Base-by-base conservation (phyloP, 2,113 vertebrate species). In the Trogon surrucura region DNA sequence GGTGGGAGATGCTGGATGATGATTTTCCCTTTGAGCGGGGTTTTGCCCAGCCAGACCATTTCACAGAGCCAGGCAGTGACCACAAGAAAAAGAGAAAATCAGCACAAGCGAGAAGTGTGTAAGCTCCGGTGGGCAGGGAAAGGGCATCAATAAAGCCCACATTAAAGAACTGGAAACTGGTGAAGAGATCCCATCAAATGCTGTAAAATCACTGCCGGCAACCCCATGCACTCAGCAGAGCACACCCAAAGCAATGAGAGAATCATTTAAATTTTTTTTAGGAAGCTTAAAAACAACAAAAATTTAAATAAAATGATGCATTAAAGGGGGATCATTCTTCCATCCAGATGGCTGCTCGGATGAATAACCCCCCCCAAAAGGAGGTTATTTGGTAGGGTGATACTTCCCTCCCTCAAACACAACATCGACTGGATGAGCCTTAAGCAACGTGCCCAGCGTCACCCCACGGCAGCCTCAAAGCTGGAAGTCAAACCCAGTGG, bases 361-460 rank as follows among this genome's bases (percentile, higher is more conserved):
- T 16, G 64, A 65, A 20, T 69, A 47, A 41, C 6, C 25, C 58
- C 58, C 12, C 22, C 3, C 5, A 29, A 60, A 88, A 65, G 11
- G 17, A 32, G 1, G 4, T 56, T 48, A 8, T 81, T 81, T 69
- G 25, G 8, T 27, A 3, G 61, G n/a, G 29, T 19, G 51, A 19
- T 29, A 8, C 41, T 73, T 7, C 3, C 13, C 13, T 15, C 14
- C 13, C 13, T 15, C 30, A 5, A 2, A 5, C 2, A 34, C 0
- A 0, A 5, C 5, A 21, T 20, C 0, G 3, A 22, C 23, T 10
- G 11, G 29, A 38, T 89, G 80, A 71, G 66, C 60, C 29, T 85
- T 30, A 10, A 47, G 9, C 0, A 1, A 11, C 0, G 0, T 47
- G 32, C 53, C 56, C 64, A 21, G 83, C 56, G 38, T 51, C 45